Conservation (phyloP, 2,797 vertebrate genomes). For the Furcifer pardalis region DNA sequence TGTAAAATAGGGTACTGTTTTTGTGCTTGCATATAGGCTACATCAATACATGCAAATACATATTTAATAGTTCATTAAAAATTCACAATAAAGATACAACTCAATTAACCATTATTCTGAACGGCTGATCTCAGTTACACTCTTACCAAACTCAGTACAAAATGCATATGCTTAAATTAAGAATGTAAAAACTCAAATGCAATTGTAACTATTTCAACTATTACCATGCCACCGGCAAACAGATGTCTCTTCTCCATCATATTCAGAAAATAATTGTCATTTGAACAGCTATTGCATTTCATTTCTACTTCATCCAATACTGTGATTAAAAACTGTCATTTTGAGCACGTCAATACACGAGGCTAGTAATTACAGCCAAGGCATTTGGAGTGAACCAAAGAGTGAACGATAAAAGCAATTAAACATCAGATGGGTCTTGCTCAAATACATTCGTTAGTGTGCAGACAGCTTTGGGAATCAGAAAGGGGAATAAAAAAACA, state of each 20-base stretch:
- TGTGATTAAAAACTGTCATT: conserved; percentile 27
- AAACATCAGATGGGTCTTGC: conserved; percentile 7
- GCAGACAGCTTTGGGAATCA: conserved; percentile 40
- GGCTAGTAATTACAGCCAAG: not conserved
- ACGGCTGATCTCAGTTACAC: not conserved
- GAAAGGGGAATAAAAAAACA: conserved; percentile 41
- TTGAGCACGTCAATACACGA: not conserved
- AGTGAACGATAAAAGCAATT: conserved; percentile 12
- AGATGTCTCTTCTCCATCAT: not conserved
- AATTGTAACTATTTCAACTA: conserved; percentile 2
- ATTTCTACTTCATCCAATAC: not conserved
- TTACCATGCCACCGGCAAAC: not conserved
- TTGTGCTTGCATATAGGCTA: not conserved
- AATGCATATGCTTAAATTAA: conserved; percentile 4
- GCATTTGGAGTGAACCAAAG: conserved; percentile 32
- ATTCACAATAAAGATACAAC: not conserved
- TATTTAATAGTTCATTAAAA: not conserved
- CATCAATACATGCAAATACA: not conserved
- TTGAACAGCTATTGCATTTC: conserved; percentile 20
- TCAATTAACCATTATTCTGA: conserved; percentile 6
- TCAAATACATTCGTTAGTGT: conserved; percentile 27
- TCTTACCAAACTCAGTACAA: conserved; percentile 18
- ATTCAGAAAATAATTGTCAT: conserved; percentile 35
- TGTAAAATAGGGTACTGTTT: conserved; percentile 34
- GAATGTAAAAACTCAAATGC: not conserved